A percentile compares a stretch with the other conserved stretches of the same genome.
Conservation (phyloP, 2,113 vertebrate species). For the Platycercus adscitus region DNA sequence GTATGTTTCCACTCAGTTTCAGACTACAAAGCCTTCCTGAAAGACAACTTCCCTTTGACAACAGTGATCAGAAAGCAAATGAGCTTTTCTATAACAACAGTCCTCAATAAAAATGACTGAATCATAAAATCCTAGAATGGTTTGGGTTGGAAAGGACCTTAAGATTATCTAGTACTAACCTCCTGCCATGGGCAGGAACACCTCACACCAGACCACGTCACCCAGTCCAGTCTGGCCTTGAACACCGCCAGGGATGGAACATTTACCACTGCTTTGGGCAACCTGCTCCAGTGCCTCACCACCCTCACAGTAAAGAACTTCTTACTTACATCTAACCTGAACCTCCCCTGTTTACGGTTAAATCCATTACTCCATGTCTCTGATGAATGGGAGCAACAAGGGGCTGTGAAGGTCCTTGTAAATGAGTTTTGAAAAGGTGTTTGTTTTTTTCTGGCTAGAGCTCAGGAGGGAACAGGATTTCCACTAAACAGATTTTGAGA, state of each 20-base stretch:
- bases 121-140: background rate
- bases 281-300: background rate
- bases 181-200: background rate
- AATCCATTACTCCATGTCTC: fast-evolving
- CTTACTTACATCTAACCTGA: background rate
- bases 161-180: background rate
- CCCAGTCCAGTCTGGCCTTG: background rate
- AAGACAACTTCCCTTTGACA: background rate
- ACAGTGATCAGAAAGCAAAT: background rate
- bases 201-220: background rate
- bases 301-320: background rate
- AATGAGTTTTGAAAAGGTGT: background rate
- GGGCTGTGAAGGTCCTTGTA: background rate
- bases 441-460: background rate
- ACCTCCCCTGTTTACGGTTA: background rate
- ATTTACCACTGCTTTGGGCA: background rate
- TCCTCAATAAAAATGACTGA: background rate
- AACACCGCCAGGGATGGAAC: background rate
- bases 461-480: background rate
- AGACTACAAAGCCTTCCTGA: background rate
- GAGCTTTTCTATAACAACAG: background rate
- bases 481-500: background rate
- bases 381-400: background rate
- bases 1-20: background rate
- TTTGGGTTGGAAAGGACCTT: background rate